phyloP scores from a whole-genome alignment of 1,140 invertebrate species.

The Atta texana region DNA sequence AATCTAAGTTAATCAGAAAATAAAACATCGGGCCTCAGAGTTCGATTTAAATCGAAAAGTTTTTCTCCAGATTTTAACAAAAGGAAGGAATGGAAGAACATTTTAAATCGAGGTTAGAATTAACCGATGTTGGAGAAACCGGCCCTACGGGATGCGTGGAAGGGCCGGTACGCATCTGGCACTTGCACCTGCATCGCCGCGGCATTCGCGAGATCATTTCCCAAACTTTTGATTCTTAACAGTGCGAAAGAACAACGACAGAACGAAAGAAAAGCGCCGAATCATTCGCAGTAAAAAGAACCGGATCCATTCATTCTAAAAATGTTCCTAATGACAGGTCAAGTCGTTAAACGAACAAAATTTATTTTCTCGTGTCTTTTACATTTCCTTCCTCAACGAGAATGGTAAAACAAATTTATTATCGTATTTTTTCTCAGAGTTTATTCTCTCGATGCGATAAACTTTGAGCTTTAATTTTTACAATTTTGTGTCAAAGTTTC shows the following conservation, averaged over 20 bases:
- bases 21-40: too few species aligned
- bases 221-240: background rate
- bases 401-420: background rate
- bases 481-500: background rate
- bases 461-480: background rate
- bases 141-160: slow-evolving; percentile 3
- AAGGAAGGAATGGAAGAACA: background rate
- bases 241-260: background rate
- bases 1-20: too few species aligned
- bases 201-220: background rate
- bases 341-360: background rate
- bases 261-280: background rate
- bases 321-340: background rate
- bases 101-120: background rate
- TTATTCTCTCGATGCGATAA: background rate
- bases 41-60: background rate
- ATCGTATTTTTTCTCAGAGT: background rate
- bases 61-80: background rate
- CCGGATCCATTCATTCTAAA: background rate
- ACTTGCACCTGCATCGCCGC: slow-evolving; percentile 35
- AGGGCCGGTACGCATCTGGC: slow-evolving; percentile 41
- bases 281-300: background rate
- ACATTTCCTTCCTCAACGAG: background rate
- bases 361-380: background rate
- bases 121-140: slow-evolving; percentile 35